Evolutionary conservation across 2,888 invertebrate genomes (phyloP), one percentile per base, ranked within the genome.

Genomic region (Pterostichus niger): DNA sequence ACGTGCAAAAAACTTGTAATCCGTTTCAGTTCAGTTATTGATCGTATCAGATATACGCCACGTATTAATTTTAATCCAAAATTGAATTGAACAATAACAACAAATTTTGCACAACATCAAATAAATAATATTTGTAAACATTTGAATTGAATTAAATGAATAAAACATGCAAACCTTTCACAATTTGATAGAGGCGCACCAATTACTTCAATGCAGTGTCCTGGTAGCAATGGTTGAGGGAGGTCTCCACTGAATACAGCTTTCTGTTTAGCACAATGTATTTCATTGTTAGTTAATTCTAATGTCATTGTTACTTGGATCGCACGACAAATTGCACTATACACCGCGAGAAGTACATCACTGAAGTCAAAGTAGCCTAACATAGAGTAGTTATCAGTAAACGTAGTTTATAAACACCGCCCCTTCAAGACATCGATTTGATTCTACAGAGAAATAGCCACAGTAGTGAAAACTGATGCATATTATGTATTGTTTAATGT

Each of bases 161-260:
- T 15, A 64, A 64, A 11, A n/a, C 31, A 40, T 15, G 11, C 64
- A 56, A 56, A 77, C 88, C 88, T 88, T 84, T 86, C 85, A 84
- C 88, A 88, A 68, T 85, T 85, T 13, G 85, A 85, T 68, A 84
- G 73, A 24, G 88, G 80, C 1, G 78, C 83, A 44, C 87, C 88
- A 33, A 68, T 85, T n/a, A 89, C 80, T 82, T 85, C 84, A 54
- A 89, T 86, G 40, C 87, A 86, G 31, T 85, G 87, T 59, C 89
- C 88, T 13, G 85, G 84, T 7, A 78, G 64, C 13, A 88, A 84
- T 44, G 86, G 84, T 7, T 86, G 85, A 0, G 87, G 87, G 52
- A 89, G 84, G 33, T 88, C 86, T 68, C 87, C 86, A 15, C 79
- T 75, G 84, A 84, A 87, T 64, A 85, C 84, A 59, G 85, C 84